Percentiles rank a stretch among this genome's conserved stretches.
Conservation (phyloP, 2,888 invertebrate species). For the Syritta pipiens region DNA sequence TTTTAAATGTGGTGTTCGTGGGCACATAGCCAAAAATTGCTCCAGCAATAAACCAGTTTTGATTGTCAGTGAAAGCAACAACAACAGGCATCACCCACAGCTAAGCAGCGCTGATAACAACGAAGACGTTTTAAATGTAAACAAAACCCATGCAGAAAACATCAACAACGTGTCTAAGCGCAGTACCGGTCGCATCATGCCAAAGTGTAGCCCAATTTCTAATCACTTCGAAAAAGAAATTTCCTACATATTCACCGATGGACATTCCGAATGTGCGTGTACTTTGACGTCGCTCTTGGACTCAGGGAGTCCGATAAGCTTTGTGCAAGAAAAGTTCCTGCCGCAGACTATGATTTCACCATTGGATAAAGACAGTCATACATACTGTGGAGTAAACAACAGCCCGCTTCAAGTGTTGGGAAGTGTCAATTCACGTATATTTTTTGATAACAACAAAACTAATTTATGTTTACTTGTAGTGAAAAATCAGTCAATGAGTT, state of each 20-base stretch:
- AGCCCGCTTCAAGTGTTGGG: too few relatives aligned
- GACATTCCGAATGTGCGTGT: too few relatives aligned
- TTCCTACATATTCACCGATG: too few relatives aligned
- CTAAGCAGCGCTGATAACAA: neutral
- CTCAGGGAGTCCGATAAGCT: too few relatives aligned
- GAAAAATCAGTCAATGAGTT: too few relatives aligned
- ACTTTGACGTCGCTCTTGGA: too few relatives aligned
- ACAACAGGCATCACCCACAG: neutral
- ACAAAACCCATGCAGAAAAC: slow-evolving; percentile 10
- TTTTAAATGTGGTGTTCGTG: slow-evolving; percentile 39
- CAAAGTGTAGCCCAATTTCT: too few relatives aligned
- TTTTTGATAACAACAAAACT: slow-evolving; percentile 8
- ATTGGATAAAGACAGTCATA: too few relatives aligned
- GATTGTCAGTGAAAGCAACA: neutral
- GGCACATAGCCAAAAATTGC: slow-evolving; percentile 40
- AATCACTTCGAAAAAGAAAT: too few relatives aligned
- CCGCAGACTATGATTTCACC: too few relatives aligned
- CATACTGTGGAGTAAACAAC: too few relatives aligned
- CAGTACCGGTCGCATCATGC: slow-evolving; percentile 22
- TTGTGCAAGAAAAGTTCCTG: too few relatives aligned
- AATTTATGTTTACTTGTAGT: slow-evolving; percentile 30
- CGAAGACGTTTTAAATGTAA: slow-evolving; percentile 13
- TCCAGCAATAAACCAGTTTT: slow-evolving; percentile 26
- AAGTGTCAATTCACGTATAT: slow-evolving; percentile 4
- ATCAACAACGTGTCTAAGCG: neutral